Base-by-base conservation (phyloP, 2,113 vertebrate genomes). In the Saimiri boliviensis region DNA sequence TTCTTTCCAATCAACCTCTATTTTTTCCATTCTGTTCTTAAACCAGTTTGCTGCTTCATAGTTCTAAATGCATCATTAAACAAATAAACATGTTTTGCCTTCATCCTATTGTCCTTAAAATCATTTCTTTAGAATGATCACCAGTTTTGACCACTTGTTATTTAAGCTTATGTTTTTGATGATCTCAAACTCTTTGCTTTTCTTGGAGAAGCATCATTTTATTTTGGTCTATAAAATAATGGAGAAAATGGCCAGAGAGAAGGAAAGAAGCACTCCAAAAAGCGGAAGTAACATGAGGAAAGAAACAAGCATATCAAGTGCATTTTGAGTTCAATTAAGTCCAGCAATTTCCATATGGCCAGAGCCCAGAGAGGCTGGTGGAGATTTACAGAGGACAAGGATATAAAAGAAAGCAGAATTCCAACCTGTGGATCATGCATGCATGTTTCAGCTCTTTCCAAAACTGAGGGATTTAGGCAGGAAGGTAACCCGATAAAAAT, bases 221-320 rank as follows among this genome's bases (percentile, higher is more conserved):
- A 91, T 68, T 88, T 91, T 96, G 35, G 5, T 84, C 8, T 91
- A 85, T 54, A 93, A 88, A 49, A 91, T 81, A 73, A 84, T 47
- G 25, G 56, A 80, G 19, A 25, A 84, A 83, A 16, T 68, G 52
- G 40, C 8, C 21, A 73, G 16, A 3, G 7, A 93, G 32, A 54
- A 37, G 10, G 9, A 32, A 56, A 40, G 68, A 5, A 25, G 20
- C 21, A 49, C 25, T 73, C 16, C 23, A 49, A 35, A 30, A 3
- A 42, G 37, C 9, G 35, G 76, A 79, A 87, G 58, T 84, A 77
- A 8, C 45, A 14, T 52, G 8, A 80, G 23, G 54, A 86, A 83
- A 74, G 6, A 93, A 87, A 52, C 17, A 84, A 70, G 5, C 2
- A 25, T 42, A 42, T 21, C 27, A 56, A 90, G 8, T 58, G 21